Evolutionary conservation across 2,113 vertebrate species (phyloP).

Genomic region (Sciurus niger): DNA sequence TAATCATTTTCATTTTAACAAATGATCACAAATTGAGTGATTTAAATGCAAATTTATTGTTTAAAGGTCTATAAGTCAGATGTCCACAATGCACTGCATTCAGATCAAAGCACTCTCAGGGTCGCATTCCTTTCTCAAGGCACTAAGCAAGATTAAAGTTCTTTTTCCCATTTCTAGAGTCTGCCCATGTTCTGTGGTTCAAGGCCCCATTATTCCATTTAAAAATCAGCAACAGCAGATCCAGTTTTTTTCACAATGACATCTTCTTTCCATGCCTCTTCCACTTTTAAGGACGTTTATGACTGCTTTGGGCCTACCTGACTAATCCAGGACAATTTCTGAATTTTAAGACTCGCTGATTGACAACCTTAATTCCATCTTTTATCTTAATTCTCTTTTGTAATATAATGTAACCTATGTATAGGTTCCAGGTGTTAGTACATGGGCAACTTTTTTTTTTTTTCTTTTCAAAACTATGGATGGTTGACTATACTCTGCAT

Average conservation of each 20-base stretch:
- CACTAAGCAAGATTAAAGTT: background rate
- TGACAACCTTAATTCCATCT: background rate
- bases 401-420: background rate
- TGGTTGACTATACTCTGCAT: background rate
- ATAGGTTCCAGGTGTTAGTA: background rate
- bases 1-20: background rate
- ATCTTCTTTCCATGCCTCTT: background rate
- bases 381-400: background rate
- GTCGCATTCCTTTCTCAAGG: background rate
- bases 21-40: background rate
- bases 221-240: background rate
- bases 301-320: background rate
- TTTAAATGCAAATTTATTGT: background rate
- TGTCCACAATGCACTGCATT: background rate
- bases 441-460: background rate
- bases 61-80: background rate
- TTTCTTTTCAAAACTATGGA: too few species aligned
- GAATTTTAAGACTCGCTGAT: background rate
- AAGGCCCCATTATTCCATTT: background rate
- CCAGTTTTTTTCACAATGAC: background rate
- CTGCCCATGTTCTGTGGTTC: background rate
- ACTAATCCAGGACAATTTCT: background rate
- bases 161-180: background rate
- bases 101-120: background rate
- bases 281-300: background rate